phyloP scores from a whole-genome alignment of 2,113 vertebrate genomes.

The Cinclus mexicanus region DNA sequence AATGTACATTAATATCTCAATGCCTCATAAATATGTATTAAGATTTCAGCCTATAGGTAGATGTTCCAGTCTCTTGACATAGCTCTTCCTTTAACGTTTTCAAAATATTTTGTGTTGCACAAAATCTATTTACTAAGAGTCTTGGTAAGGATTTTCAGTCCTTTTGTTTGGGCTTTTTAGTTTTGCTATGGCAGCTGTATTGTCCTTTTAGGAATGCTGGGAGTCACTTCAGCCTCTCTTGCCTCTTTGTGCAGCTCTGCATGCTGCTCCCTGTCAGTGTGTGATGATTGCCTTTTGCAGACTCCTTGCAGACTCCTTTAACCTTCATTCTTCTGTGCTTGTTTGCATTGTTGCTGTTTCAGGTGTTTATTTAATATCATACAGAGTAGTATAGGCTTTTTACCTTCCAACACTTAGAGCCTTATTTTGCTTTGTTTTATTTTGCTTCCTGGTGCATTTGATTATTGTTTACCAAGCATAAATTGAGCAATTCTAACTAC shows the following conservation, averaged over 20 bases:
- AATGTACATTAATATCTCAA: neutral
- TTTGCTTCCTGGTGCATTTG: neutral
- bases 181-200: neutral
- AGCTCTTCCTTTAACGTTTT: neutral
- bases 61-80: neutral
- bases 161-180: neutral
- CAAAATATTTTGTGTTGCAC: neutral
- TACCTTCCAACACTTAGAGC: neutral
- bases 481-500: neutral
- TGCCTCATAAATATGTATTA: neutral
- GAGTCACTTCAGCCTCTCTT: neutral
- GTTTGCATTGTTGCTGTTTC: neutral
- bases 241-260: neutral
- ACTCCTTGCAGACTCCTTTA: neutral
- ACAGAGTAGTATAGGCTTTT: neutral
- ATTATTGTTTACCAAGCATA: neutral
- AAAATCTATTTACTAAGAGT: neutral
- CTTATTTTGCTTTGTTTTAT: neutral
- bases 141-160: neutral
- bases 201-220: neutral
- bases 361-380: neutral
- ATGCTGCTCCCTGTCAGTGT: neutral
- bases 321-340: neutral
- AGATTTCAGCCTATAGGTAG: neutral
- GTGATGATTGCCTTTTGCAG: neutral